A percentile compares a stretch with the other conserved stretches of the same genome.
These are phyloP conservation scores for Atethmia centrago DNA, from an alignment of 2,888 invertebrate species.

Conservation along the genomic window DNA sequence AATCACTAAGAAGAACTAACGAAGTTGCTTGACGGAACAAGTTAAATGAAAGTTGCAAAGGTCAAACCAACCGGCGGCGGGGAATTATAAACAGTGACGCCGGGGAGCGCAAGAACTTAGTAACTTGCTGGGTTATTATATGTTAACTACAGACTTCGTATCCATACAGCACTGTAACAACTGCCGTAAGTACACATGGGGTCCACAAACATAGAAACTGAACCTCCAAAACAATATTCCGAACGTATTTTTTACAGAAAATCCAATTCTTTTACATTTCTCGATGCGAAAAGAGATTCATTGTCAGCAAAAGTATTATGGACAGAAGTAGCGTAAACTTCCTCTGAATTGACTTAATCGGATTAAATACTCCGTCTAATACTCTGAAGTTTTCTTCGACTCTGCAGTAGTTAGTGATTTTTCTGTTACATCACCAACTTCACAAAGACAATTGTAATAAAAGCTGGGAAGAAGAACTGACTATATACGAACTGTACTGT, in stretches of 20 bases:
- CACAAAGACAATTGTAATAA: constrained; percentile 52
- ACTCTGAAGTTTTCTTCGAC: constrained; percentile 48
- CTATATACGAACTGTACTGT: constrained; percentile 20
- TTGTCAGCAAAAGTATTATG: constrained; percentile 62
- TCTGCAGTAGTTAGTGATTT: constrained; percentile 46
- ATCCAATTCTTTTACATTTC: constrained; percentile 16
- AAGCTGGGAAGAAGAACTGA: constrained; percentile 40
- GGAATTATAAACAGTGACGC: constrained; percentile 69
- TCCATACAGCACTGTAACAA: constrained; percentile 28
- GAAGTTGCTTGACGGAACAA: constrained; percentile 65
- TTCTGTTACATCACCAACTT: constrained; percentile 48
- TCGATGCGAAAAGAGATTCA: constrained; percentile 43
- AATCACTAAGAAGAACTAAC: constrained; percentile 60
- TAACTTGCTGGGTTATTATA: constrained; percentile 69
- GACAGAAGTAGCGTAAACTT: constrained; percentile 54
- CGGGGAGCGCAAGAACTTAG: constrained; percentile 58
- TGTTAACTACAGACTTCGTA: constrained; percentile 58
- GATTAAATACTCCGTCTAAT: constrained; percentile 60
- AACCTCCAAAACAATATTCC: neutral
- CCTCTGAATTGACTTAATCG: constrained; percentile 61
- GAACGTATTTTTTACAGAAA: neutral
- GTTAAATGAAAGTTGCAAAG: constrained; percentile 69
- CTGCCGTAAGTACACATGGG: constrained; percentile 2
- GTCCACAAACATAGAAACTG: neutral
- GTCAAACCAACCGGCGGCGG: constrained; percentile 61